Base-by-base conservation (phyloP, 2,888 invertebrate species). In the Panzeria rudis region DNA sequence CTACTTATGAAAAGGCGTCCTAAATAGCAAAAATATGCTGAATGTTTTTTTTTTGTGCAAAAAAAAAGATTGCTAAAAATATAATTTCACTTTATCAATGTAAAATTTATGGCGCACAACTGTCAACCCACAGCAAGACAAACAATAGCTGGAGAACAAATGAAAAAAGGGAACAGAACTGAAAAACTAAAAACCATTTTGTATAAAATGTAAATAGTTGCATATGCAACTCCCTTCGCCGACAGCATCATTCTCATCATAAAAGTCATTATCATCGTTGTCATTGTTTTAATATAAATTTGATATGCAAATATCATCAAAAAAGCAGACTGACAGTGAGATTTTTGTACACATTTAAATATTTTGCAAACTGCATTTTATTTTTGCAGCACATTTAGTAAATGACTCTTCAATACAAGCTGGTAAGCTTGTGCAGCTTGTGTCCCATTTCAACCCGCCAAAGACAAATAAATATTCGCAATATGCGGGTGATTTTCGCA, bases 201-300 rank as follows among this genome's bases (percentile, higher is more conserved):
- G 72, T 77, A 72, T 38, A 61, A 80, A 84, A 80, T 54, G 38
- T 72, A 84, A 80, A 80, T 76, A 84, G 64, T 80, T 80, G 76
- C 61, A 47, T 54, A 47, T 29, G 73, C 41, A 52, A 68, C 80
- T 59, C 61, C 61, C 80, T 52, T 76, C 50, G 25, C 35, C 13
- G 20, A 32, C 66, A 41, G 20, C 25, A 41, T 41, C 54, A 15
- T 35, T 20, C 5, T 11, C 35, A 69, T 38, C 52, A 4, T 38
- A 38, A 75, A 54, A 41, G 38, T n/a, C 68, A 44, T 44, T 44
- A 17, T 35, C 59, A 38, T 56, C 44, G 20, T 61, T 61, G 41
- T 54, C 52, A 52, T 41, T 61, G 61, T 52, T 62, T 38, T 61
- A 68, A 73, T 41, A 52, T 54, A 15, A 62, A 76, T 62, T 69